A percentile compares a stretch with the other conserved stretches of the same genome.
phyloP scores from a whole-genome alignment of 2,797 vertebrate genomes.

The Rhyacichthys aspro region DNA sequence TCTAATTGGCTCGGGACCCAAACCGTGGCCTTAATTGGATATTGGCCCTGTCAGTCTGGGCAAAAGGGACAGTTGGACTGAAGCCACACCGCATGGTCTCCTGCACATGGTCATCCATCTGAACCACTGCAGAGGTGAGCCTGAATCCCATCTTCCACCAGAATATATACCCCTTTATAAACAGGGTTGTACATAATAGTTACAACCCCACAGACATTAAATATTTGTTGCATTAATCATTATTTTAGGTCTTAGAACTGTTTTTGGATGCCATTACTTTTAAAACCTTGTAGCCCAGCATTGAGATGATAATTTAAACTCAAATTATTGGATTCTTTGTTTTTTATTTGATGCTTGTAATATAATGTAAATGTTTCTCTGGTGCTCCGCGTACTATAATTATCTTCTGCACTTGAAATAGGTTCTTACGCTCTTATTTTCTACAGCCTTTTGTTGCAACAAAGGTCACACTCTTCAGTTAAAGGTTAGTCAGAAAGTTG shows the following conservation, averaged over 20 bases:
- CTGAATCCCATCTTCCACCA: constrained; percentile 42
- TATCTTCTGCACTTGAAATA: constrained; percentile 2
- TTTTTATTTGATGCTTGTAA: neutral
- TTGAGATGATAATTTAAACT: constrained; percentile 7
- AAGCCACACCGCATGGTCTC: constrained; percentile 61
- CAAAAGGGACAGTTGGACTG: constrained; percentile 69
- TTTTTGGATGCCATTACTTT: neutral
- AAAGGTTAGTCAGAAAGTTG: constrained; percentile 36
- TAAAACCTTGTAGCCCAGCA: neutral
- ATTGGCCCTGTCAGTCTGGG: constrained; percentile 54
- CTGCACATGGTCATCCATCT: constrained; percentile 70
- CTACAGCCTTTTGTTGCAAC: constrained; percentile 11
- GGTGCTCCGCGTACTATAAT: neutral
- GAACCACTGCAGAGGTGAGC: constrained; percentile 41
- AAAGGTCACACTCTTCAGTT: constrained; percentile 39
- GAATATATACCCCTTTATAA: constrained; percentile 10
- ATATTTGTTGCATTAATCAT: too few species aligned
- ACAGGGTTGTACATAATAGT: neutral
- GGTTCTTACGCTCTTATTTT: neutral
- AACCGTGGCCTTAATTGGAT: constrained; percentile 69
- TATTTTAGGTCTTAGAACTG: too few species aligned
- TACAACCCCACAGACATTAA: too few species aligned
- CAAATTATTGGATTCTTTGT: constrained; percentile 7
- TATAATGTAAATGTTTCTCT: neutral
- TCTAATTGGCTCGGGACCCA: constrained; percentile 67